Percentiles rank a stretch among this genome's conserved stretches.
phyloP scores from a whole-genome alignment of 2,113 vertebrate species.

The Plecturocebus donacophilus region DNA sequence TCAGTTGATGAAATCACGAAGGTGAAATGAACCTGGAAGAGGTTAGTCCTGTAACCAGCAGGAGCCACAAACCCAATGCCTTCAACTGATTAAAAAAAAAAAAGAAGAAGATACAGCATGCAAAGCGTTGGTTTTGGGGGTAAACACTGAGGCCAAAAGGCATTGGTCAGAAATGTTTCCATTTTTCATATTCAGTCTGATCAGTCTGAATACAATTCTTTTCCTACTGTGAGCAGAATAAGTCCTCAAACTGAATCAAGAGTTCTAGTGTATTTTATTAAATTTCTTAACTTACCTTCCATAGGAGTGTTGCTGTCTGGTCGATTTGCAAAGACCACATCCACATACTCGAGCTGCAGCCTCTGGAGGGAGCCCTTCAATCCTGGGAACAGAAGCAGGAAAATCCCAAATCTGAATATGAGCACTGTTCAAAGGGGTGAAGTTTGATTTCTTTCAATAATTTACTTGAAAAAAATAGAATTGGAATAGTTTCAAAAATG shows the following conservation, averaged over 20 bases:
- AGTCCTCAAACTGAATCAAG: constrained; percentile 31
- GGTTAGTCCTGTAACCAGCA: fast-evolving
- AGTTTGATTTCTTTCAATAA: fast-evolving
- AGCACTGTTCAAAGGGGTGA: not conserved
- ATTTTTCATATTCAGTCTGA: not conserved
- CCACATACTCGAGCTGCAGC: constrained; percentile 97
- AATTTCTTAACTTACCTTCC: constrained; percentile 91
- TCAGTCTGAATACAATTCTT: not conserved
- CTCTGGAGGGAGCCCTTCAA: constrained; percentile 96
- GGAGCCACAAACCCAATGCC: not conserved
- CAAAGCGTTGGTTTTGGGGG: not conserved
- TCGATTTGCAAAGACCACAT: constrained; percentile 98
- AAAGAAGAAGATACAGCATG: not conserved
- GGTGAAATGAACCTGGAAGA: constrained; percentile 28
- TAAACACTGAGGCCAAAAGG: fast-evolving
- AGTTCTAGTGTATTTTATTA: not conserved
- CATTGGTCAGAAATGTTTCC: not conserved
- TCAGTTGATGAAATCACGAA: not conserved
- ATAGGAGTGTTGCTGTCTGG: constrained; percentile 98
- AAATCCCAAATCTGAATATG: not conserved
- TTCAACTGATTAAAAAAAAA: not conserved
- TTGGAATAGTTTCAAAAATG: not conserved
- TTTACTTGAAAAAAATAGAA: not conserved
- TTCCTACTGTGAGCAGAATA: not conserved
- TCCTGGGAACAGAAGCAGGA: constrained; percentile 83